These are phyloP conservation scores for Leptobrachium leishanense DNA, from an alignment of 2,113 vertebrate species.

Conservation along the genomic window DNA sequence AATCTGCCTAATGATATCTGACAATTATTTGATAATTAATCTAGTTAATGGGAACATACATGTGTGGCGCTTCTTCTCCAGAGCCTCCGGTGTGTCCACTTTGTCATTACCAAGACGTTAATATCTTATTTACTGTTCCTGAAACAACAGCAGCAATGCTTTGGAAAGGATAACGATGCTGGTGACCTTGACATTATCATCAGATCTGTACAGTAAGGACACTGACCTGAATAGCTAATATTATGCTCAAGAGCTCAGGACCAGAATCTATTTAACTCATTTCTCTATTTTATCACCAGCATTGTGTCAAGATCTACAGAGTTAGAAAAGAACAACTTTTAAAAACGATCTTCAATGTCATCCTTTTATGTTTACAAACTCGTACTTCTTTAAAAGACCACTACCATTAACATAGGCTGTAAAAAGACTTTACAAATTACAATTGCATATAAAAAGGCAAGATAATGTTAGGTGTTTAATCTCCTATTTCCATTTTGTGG, in stretches of 20 bases:
- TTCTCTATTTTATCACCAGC: too few relatives aligned
- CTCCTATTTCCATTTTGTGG: too few relatives aligned
- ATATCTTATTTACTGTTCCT: constrained; percentile 67
- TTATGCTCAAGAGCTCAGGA: not conserved
- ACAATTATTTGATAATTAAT: constrained; percentile 70
- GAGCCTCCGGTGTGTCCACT: constrained; percentile 72
- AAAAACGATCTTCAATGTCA: too few relatives aligned
- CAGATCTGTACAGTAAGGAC: not conserved
- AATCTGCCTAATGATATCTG: constrained; percentile 62
- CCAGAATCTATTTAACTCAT: too few relatives aligned
- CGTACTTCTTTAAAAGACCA: too few relatives aligned
- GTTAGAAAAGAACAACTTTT: too few relatives aligned
- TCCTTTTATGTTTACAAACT: too few relatives aligned
- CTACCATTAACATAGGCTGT: too few relatives aligned
- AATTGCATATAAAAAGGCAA: too few relatives aligned
- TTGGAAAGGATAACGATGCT: constrained; percentile 61
- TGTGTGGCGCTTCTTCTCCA: constrained; percentile 66
- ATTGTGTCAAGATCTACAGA: too few relatives aligned
- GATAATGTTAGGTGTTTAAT: too few relatives aligned
- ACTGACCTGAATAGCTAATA: not conserved
- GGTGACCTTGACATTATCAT: constrained; percentile 25
- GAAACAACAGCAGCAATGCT: constrained; percentile 65
- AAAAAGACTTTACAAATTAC: too few relatives aligned
- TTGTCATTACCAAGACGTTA: constrained; percentile 74
- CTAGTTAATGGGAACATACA: constrained; percentile 65